Evolutionary conservation across 2,113 vertebrate species (phyloP), one percentile per base, ranked within the genome.

Genomic region (Loxodonta africana): DNA sequence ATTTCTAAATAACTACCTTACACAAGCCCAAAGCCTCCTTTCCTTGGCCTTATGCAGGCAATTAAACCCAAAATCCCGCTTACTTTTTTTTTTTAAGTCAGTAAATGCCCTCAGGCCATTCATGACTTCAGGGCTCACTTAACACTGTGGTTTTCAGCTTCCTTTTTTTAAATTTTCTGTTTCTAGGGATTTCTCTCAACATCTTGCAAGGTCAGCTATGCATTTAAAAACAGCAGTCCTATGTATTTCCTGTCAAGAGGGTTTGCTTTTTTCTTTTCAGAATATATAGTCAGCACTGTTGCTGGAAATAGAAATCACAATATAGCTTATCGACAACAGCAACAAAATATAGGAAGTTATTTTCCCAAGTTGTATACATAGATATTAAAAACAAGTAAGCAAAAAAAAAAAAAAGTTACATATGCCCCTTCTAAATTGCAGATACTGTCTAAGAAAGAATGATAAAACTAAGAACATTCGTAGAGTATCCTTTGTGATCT

Each of bases 171-270:
- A 69, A 83, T 73, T 91, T 94, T 95, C 91, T 89, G 60, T 85
- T 94, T 94, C 95, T 83, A 83, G 46, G 67, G 65, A 96, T 94
- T 97, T 93, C 71, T 67, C 69, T 94, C 87, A 71, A 51, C 37
- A 90, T 91, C 83, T 51, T 92, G 80, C 88, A 92, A 93, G 57
- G 73, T 97, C 91, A 95, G 87, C 92, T 92, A n/a, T 78, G 10
- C 71, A 67, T 77, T 90, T 86, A 65, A 67, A 93, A 92, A 81
- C 63, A 86, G 83, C 9, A 46, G 87, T 95, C 94, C 85, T 91
- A 57, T 80, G 67, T 67, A 57, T 91, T 91, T 90, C 60, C 23
- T 65, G 60, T 30, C 18, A 30, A 3, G 71, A 65, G 25, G 14
- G 37, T 81, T 57, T 73, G n/a, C 51, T 60, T 20, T 62, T 33